These are phyloP conservation scores for Metopia argyrocephala DNA, from an alignment of 2,888 invertebrate species.

Conservation along the genomic window DNA sequence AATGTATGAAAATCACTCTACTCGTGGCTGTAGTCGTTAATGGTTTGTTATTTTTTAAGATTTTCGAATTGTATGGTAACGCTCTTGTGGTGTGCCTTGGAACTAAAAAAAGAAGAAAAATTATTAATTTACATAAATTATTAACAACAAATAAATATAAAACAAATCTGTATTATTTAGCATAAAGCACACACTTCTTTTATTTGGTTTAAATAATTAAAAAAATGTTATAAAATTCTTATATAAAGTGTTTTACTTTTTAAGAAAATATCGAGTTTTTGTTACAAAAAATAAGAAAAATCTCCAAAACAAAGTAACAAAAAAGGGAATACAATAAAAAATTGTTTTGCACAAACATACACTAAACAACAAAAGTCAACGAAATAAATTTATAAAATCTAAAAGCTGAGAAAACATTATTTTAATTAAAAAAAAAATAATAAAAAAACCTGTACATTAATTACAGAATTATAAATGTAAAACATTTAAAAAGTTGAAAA, in stretches of 20 bases:
- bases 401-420: not conserved
- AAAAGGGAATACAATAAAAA: too few species aligned
- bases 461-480: not conserved
- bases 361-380: conserved; percentile 23
- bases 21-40: conserved; percentile 66
- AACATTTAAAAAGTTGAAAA: not conserved
- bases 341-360: conserved; percentile 28
- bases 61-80: conserved; percentile 45
- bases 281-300: conserved; percentile 16
- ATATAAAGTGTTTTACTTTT: conserved; percentile 32
- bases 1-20: conserved; percentile 65
- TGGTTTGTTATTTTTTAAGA: conserved; percentile 50
- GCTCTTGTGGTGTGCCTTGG: conserved; percentile 60
- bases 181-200: too few species aligned
- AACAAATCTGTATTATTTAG: too few species aligned
- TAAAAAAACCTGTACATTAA: conserved; percentile 12
- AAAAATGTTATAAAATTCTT: conserved; percentile 62
- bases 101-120: conserved; percentile 45
- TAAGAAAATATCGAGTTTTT: not conserved
- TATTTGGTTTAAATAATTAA: too few species aligned
- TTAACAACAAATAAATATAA: conserved; percentile 50
- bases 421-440: conserved; percentile 14
- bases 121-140: conserved; percentile 34
- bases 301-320: conserved; percentile 44
- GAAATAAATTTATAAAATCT: too few species aligned